phyloP scores from a whole-genome alignment of 2,113 vertebrate species.

The Amia ocellicauda region DNA sequence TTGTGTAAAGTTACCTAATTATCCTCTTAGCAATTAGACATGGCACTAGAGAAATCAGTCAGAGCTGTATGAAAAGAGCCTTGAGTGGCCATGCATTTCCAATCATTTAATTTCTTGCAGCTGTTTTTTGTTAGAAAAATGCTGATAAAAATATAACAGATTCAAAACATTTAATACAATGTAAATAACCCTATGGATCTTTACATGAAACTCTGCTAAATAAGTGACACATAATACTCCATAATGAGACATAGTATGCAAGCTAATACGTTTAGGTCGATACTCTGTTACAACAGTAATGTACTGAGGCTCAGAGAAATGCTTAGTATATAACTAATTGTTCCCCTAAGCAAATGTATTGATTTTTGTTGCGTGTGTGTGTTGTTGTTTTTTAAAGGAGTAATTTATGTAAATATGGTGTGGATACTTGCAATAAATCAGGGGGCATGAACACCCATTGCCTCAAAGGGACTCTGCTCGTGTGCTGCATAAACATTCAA shows the following conservation, averaged over 20 bases:
- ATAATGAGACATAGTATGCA: neutral
- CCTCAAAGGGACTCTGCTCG: slow-evolving; percentile 41
- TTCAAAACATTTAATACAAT: no score
- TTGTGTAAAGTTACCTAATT: neutral
- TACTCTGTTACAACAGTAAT: slow-evolving; percentile 23
- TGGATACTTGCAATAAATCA: slow-evolving; percentile 62
- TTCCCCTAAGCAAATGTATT: slow-evolving; percentile 50
- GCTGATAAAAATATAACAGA: no score
- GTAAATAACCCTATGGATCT: no score
- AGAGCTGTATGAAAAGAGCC: no score
- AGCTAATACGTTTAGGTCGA: slow-evolving; percentile 4
- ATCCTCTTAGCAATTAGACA: neutral
- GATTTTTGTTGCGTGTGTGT: no score
- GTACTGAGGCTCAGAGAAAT: slow-evolving; percentile 42
- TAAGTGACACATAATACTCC: neutral
- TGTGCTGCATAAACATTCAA: slow-evolving; percentile 7
- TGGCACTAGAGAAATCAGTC: neutral
- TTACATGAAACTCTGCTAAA: neutral
- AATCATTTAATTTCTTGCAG: no score
- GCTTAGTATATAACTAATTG: slow-evolving; percentile 59
- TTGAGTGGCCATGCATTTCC: no score
- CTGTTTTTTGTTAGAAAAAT: no score
- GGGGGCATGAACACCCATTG: slow-evolving; percentile 37
- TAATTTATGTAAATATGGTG: slow-evolving; percentile 57
- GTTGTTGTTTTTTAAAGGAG: slow-evolving; percentile 57